Evolutionary conservation across 2,797 vertebrate genomes (phyloP), one percentile per base, ranked within the genome.

Genomic region (Anguilla anguilla): DNA sequence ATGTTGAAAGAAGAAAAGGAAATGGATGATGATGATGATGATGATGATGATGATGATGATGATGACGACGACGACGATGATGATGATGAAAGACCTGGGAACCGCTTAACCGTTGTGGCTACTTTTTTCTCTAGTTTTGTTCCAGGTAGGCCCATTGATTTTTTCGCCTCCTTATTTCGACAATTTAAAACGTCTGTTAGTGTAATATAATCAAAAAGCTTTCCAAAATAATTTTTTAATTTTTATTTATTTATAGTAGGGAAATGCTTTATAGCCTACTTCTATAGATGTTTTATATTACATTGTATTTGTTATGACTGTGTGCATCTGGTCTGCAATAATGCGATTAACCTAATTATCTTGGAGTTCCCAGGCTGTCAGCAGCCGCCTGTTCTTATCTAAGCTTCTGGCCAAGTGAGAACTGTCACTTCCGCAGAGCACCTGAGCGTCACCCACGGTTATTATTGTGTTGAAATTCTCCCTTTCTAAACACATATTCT

Each of bases 1-100:
- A 84, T 84, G 83, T 31, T 84, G 6, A 82, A 82, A 22, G 79
- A 51, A 84, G 83, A 84, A 69, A 69, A 85, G 19, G 57, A 69
- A 67, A 19, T 10, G 22, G 84, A 85, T 5, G 84, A 85, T 19
- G 84, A 85, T 7, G 59, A 85, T 35, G 84, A 85, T 39, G 84
- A 85, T 7, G 55, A 85, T 3, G 84, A 85, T 2, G 57, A n/a
- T n/a, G n/a, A n/a, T n/a, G n/a, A n/a, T 13, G 61, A 85, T 39
- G 55, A 43, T 7, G 57, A 64, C 0, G 53, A 85, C 1, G 84
- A 85, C 2, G 83, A 84, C n/a, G 53, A 59, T 7, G 53, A 84
- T 25, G 51, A 53, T 9, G 35, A 46, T 22, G 84, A 85, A n/a
- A 85, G 59, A 69, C 6, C n/a, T 28, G 28, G 28, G 19, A 67